phyloP scores from a whole-genome alignment of 2,797 vertebrate genomes.

The Sciaenops ocellatus region DNA sequence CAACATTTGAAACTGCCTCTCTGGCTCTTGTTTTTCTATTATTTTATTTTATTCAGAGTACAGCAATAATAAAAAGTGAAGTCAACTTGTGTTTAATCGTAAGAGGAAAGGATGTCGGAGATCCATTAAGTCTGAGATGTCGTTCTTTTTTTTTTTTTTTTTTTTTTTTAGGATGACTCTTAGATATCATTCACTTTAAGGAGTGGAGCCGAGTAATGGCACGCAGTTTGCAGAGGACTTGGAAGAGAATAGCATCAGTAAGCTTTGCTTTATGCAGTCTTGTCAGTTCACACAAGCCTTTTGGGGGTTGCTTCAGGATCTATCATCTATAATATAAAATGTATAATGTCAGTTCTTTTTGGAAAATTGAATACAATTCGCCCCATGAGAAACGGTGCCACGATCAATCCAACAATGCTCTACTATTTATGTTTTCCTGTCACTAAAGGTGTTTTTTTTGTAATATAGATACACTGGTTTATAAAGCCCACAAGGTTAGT shows the following conservation, averaged over 20 bases:
- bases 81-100: constrained; percentile 41
- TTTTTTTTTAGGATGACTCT: constrained; percentile 47
- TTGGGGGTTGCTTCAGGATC: constrained; percentile 52
- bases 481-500: constrained; percentile 24
- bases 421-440: constrained; percentile 56
- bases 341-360: constrained; percentile 62
- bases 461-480: constrained; percentile 20
- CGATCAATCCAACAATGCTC: constrained; percentile 56
- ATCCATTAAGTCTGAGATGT: constrained; percentile 54
- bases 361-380: constrained; percentile 64
- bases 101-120: constrained; percentile 37
- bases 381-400: constrained; percentile 63
- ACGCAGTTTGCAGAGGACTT: constrained; percentile 30
- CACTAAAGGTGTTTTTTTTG: constrained; percentile 29
- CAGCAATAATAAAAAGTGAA: constrained; percentile 42
- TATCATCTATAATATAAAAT: constrained; percentile 63
- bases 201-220: constrained; percentile 31
- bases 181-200: constrained; percentile 52
- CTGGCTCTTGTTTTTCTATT: constrained; percentile 11
- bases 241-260: constrained; percentile 39
- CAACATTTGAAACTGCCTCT: constrained; percentile 27
- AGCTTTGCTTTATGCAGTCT: constrained; percentile 37
- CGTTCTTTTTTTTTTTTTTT: constrained; percentile 43
- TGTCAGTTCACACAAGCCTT: constrained; percentile 46
- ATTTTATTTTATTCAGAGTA: constrained; percentile 7